These are phyloP conservation scores for Medauroidea extradentata DNA, from an alignment of 1,140 invertebrate genomes.

Conservation along the genomic window DNA sequence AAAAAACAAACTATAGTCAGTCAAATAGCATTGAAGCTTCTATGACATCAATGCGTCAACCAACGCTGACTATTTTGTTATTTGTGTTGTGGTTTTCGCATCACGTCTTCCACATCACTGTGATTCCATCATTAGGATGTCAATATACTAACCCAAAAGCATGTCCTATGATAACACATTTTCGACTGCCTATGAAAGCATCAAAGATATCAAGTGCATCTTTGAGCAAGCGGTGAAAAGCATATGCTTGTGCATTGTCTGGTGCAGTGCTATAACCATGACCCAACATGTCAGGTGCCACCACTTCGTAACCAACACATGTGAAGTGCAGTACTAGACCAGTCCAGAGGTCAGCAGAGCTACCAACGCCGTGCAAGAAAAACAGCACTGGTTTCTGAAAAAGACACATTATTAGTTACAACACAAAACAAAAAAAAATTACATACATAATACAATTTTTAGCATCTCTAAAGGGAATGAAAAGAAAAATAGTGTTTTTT, in stretches of 20 bases:
- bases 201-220: conserved; percentile 61
- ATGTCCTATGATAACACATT: conserved; percentile 54
- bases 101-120: too few species aligned
- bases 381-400: conserved; percentile 55
- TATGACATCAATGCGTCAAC: too few species aligned
- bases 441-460: too few species aligned
- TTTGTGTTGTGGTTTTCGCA: too few species aligned
- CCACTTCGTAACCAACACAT: conserved; percentile 57
- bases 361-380: conserved; percentile 69
- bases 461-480: too few species aligned
- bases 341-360: conserved; percentile 63
- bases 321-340: conserved; percentile 59
- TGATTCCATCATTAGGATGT: too few species aligned
- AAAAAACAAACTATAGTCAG: too few species aligned
- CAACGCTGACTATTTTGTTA: too few species aligned
- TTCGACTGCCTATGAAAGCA: conserved; percentile 47
- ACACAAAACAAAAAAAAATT: too few species aligned
- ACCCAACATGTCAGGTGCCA: conserved; percentile 66
- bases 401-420: too few species aligned
- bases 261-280: conserved; percentile 67
- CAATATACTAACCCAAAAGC: conserved; percentile 57
- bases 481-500: too few species aligned
- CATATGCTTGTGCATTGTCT: conserved; percentile 52
- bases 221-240: conserved; percentile 57
- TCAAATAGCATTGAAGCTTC: too few species aligned